Percentiles rank a stretch among this genome's conserved stretches.
Evolutionary conservation across 1,140 invertebrate genomes (phyloP).

Genomic region (Orchestia grillus): DNA sequence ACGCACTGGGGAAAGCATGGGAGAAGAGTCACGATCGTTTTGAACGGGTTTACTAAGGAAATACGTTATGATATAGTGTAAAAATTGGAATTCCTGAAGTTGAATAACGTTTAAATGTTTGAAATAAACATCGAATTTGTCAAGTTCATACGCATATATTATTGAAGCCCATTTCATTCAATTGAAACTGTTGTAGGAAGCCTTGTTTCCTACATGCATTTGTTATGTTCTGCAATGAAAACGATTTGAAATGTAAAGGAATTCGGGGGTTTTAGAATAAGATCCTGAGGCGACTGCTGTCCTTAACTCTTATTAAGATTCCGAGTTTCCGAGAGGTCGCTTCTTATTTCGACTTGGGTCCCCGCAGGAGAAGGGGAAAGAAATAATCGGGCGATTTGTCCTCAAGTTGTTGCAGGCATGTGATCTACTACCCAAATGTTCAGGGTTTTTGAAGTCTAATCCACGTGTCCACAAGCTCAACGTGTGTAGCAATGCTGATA

Average conservation of each 20-base stretch:
- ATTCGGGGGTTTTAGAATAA: neutral
- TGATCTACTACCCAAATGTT: neutral
- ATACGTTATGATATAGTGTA: too few species aligned
- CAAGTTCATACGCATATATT: neutral
- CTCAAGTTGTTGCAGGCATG: neutral
- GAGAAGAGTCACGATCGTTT: too few species aligned
- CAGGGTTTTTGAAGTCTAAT: neutral
- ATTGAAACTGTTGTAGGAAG: too few species aligned
- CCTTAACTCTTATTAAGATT: too few species aligned
- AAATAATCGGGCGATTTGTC: neutral
- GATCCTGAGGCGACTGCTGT: neutral
- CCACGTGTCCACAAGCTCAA: neutral
- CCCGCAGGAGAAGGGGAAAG: neutral
- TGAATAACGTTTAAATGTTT: too few species aligned
- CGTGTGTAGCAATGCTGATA: neutral
- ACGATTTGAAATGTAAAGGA: neutral
- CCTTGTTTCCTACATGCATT: too few species aligned
- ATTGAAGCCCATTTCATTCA: too few species aligned
- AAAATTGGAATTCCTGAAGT: too few species aligned
- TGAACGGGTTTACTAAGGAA: too few species aligned
- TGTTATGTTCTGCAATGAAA: too few species aligned
- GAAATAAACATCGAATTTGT: neutral
- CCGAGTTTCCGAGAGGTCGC: too few species aligned
- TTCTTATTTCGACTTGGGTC: neutral
- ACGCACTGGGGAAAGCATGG: neutral